Evolutionary conservation across 2,888 invertebrate genomes (phyloP).

Genomic region (Eurytoma adleriae): DNA sequence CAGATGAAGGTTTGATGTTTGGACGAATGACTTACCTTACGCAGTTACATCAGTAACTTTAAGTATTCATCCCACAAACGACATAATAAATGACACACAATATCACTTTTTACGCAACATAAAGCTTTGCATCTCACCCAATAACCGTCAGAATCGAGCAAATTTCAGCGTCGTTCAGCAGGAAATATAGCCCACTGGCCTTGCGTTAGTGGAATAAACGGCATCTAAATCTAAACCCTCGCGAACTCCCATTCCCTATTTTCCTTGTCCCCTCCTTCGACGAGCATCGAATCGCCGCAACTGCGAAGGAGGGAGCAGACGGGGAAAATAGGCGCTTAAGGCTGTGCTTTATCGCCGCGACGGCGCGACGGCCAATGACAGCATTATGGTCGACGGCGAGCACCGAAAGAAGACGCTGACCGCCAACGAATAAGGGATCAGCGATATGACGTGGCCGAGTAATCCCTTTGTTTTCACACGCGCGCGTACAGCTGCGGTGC

Average conservation of each 20-base stretch:
- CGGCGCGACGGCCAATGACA: conserved; percentile 48
- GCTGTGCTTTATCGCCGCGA: conserved; percentile 30
- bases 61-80: too few species aligned
- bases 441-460: conserved; percentile 39
- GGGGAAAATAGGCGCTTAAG: conserved; percentile 17
- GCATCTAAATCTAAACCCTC: conserved; percentile 45
- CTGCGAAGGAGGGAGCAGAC: conserved; percentile 3
- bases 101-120: too few species aligned
- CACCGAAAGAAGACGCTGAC: neutral
- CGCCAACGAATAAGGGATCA: neutral
- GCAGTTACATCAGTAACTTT: too few species aligned
- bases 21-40: too few species aligned
- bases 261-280: conserved; percentile 13
- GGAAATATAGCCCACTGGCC: neutral
- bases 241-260: neutral
- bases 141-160: too few species aligned
- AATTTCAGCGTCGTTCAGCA: too few species aligned
- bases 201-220: conserved; percentile 26
- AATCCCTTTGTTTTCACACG: conserved; percentile 49
- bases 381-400: conserved; percentile 34
- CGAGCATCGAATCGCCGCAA: neutral
- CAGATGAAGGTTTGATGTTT: too few species aligned
- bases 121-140: too few species aligned
- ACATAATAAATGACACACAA: too few species aligned
- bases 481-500: neutral